Evolutionary conservation across 2,113 vertebrate genomes (phyloP), one percentile per base, ranked within the genome.

Genomic region (Orientallactaga bullata): DNA sequence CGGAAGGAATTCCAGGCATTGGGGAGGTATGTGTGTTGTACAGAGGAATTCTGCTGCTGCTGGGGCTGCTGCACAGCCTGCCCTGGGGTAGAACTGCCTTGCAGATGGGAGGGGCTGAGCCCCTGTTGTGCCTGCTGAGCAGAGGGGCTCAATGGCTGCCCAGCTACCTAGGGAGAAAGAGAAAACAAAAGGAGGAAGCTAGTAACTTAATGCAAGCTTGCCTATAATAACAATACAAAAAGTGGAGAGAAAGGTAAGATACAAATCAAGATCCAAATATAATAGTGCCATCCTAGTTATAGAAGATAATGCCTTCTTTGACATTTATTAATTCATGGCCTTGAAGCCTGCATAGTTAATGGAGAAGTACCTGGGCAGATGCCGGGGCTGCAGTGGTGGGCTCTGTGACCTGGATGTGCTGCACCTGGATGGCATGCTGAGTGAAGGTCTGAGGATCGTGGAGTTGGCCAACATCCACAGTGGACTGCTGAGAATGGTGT

Each of bases 381-480:
- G 98, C 65, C 24, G 98, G 98, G n/a, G 98, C 78, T 0, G 98
- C 74, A 58, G 98, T 86, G 0, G 98, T 77, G 20, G 99, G 98
- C 97, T 99, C 99, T 0, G 99, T 94, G 80, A 99, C 99, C 97
- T 99, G 99, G 98, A 99, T 99, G 96, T 99, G 99, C 96, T 99
- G 99, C 77, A 99, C 99, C 98, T 99, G 99, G 97, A 99, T 99
- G 88, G 99, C 98, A 23, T 99, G 99, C 96, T 99, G 99, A 28
- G 99, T 98, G 96, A 99, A 99, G 6, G 99, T 98, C 84, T 99
- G 99, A 55, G 99, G 98, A 81, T 99, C 99, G 0, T 99, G 99
- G 47, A 99, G 98, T 97, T 99, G 99, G 85, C 98, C 99, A 76
- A 99, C 99, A 0, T 99, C 99, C 89, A 99, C 99, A 0, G 99